Evolutionary conservation across 2,797 vertebrate genomes (phyloP).

Genomic region (Pipistrellus kuhlii): DNA sequence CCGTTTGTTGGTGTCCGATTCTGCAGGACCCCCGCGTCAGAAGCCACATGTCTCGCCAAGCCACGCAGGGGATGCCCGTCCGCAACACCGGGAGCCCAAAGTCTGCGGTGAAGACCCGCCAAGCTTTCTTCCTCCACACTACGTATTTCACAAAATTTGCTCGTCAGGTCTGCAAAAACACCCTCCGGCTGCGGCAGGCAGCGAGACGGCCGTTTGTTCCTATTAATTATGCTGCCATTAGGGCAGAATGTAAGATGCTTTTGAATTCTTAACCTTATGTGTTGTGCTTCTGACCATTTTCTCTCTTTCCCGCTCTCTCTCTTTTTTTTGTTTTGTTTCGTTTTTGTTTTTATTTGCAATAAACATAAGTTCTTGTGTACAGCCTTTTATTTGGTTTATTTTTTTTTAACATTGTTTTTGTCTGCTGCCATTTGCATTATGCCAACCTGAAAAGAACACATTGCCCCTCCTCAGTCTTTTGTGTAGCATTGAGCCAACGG

Average conservation of each 20-base stretch:
- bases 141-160: conserved; percentile 98
- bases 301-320: conserved; percentile 86
- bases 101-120: conserved; percentile 97
- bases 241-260: conserved; percentile 99
- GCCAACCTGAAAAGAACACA: conserved; percentile 24
- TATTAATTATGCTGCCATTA: conserved; percentile 99
- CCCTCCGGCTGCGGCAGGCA: conserved; percentile 97
- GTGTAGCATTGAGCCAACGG: not conserved
- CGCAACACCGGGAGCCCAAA: conserved; percentile 96
- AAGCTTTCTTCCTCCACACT: conserved; percentile 97
- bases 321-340: conserved; percentile 77
- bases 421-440: conserved; percentile 79
- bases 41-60: conserved; percentile 94
- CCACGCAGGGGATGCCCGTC: conserved; percentile 95
- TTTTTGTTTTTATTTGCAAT: conserved; percentile 97
- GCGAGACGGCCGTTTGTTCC: conserved; percentile 98
- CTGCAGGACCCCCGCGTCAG: conserved; percentile 92
- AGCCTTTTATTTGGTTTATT: conserved; percentile 88
- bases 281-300: conserved; percentile 87
- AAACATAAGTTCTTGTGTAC: conserved; percentile 97
- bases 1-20: not conserved
- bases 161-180: conserved; percentile 98
- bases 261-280: conserved; percentile 97
- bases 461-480: conserved; percentile 4
- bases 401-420: conserved; percentile 83